Evolutionary conservation across 2,888 invertebrate species (phyloP).

Genomic region (Mythimna impura): DNA sequence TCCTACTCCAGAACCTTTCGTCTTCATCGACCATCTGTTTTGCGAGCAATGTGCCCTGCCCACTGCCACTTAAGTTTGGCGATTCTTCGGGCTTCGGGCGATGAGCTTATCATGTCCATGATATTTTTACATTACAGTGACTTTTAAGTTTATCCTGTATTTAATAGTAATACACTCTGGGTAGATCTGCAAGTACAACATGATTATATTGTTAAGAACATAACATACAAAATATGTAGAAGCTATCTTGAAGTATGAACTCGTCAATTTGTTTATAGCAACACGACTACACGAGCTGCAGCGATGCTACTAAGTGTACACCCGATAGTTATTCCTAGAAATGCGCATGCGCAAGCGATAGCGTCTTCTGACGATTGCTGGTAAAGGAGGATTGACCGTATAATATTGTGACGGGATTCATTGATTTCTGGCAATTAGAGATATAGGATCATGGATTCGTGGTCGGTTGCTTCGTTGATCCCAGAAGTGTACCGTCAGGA

Average conservation of each 20-base stretch:
- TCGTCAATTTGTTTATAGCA: slow-evolving; percentile 7
- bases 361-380: slow-evolving; percentile 24
- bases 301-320: slow-evolving; percentile 43
- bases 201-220: not conserved
- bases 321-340: slow-evolving; percentile 63
- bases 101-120: not conserved
- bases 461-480: not conserved
- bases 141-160: not conserved
- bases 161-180: too few relatives aligned
- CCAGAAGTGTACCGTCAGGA: not conserved
- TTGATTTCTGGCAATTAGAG: not conserved
- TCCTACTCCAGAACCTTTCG: too few relatives aligned
- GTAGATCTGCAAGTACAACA: too few relatives aligned
- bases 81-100: too few relatives aligned
- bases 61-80: too few relatives aligned
- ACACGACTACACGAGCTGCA: slow-evolving; percentile 13
- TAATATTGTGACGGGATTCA: not conserved
- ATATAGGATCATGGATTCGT: not conserved
- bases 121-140: not conserved
- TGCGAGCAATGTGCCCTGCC: too few relatives aligned
- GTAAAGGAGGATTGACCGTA: not conserved
- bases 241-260: slow-evolving; percentile 1
- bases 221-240: not conserved
- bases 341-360: slow-evolving; percentile 43
- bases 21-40: too few relatives aligned